Conservation (phyloP, 2,113 vertebrate species). For the Paradisaea rubra region DNA sequence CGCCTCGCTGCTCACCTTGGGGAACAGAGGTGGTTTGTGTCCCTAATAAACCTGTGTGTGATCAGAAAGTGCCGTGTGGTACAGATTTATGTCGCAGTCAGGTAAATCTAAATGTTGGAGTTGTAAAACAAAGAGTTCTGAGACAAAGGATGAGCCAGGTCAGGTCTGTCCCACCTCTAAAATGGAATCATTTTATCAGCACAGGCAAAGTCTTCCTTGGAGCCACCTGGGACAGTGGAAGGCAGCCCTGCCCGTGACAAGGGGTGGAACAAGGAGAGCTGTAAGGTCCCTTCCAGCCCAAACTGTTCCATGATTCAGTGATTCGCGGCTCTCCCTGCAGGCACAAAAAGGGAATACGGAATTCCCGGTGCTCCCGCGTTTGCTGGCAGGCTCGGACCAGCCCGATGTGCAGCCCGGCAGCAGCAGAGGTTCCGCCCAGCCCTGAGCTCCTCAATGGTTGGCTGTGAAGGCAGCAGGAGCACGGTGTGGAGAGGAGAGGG, state of each 20-base stretch:
- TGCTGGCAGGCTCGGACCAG: not conserved
- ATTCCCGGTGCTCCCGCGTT: not conserved
- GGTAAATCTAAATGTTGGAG: not conserved
- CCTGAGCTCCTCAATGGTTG: not conserved
- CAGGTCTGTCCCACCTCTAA: not conserved
- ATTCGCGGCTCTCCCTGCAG: not conserved
- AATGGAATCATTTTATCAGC: not conserved
- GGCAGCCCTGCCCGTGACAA: not conserved
- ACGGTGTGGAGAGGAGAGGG: not conserved
- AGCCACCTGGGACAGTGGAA: not conserved
- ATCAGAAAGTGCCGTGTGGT: not conserved
- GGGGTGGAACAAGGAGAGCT: not conserved
- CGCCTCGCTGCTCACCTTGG: not conserved
- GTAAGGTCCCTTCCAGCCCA: not conserved
- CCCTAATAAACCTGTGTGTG: slow-evolving; percentile 38
- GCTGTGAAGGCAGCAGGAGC: not conserved
- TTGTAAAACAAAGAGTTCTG: not conserved
- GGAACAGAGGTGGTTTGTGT: not conserved
- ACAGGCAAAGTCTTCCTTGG: not conserved
- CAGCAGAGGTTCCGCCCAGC: not conserved
- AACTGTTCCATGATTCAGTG: not conserved
- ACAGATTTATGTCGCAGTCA: not conserved
- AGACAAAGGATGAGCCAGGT: not conserved
- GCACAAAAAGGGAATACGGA: not conserved
- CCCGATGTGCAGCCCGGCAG: not conserved